Evolutionary conservation across 2,113 vertebrate genomes (phyloP).

Genomic region (Sapayoa aenigma): DNA sequence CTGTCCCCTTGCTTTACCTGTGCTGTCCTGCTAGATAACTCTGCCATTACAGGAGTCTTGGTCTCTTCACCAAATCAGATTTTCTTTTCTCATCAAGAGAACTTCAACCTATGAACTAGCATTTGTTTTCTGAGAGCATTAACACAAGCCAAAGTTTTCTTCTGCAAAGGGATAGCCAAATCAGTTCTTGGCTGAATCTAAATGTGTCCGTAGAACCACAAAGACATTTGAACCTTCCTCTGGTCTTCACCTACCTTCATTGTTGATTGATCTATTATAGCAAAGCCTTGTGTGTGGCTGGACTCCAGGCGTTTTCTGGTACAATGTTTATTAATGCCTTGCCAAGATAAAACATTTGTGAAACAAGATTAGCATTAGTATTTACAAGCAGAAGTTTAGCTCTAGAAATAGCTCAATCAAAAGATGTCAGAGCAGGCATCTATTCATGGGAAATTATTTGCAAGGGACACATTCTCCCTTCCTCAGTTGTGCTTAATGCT

Average conservation of each 20-base stretch:
- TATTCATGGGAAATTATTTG: conserved; percentile 18
- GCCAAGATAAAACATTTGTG: conserved; percentile 41
- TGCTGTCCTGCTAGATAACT: neutral
- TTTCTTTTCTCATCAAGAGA: neutral
- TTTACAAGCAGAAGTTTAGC: conserved; percentile 33
- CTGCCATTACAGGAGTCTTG: neutral
- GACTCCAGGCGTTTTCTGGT: conserved; percentile 5
- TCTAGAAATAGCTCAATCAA: conserved; percentile 51
- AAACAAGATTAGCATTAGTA: conserved; percentile 40
- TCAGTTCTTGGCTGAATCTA: neutral
- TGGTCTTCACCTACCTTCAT: neutral
- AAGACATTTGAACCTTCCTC: neutral
- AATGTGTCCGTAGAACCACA: neutral
- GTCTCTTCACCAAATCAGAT: neutral
- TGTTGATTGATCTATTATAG: neutral
- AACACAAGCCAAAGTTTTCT: neutral
- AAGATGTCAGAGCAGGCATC: neutral
- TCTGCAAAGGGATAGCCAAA: neutral
- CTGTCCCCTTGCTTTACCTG: neutral
- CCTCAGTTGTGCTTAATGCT: neutral
- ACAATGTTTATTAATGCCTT: conserved; percentile 39
- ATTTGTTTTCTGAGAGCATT: neutral
- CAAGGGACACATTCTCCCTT: neutral
- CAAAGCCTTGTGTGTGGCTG: neutral
- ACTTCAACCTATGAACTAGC: neutral